phyloP scores from a whole-genome alignment of 2,888 invertebrate genomes.

The Drosophila tanythrix region DNA sequence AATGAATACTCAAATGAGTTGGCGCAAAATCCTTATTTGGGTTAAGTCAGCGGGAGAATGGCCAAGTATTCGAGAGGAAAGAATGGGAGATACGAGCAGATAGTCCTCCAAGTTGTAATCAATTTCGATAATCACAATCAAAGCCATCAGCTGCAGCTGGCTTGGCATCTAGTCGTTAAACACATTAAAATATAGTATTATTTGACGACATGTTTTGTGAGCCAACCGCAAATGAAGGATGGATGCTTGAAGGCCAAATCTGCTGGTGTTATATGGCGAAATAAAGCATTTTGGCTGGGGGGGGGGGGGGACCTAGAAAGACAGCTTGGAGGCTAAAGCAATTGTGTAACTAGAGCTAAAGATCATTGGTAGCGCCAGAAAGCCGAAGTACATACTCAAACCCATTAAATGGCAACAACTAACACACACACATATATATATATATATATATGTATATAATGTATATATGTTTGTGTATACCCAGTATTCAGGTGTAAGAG shows the following conservation, averaged over 20 bases:
- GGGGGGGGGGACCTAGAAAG: not conserved
- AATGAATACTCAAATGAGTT: constrained; percentile 40
- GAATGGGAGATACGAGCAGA: not conserved
- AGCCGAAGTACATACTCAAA: not conserved
- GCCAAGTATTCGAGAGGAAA: not conserved
- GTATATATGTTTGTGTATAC: not conserved
- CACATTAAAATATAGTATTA: not conserved
- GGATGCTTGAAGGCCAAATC: constrained; percentile 5
- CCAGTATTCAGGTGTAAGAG: not conserved
- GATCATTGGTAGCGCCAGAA: not conserved
- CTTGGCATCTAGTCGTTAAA: not conserved
- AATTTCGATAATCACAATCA: not conserved
- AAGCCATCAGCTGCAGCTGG: not conserved
- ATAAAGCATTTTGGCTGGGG: not conserved
- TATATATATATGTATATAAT: not conserved
- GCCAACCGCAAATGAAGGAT: constrained; percentile 12
- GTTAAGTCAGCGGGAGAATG: constrained; percentile 11
- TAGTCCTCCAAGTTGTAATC: not conserved
- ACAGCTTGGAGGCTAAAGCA: constrained; percentile 10
- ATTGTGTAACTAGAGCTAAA: not conserved
- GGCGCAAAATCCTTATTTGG: constrained; percentile 39
- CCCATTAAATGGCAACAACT: not conserved
- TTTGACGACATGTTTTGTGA: not conserved
- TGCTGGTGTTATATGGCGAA: constrained; percentile 1
- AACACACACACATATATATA: not conserved